Conservation (phyloP, 2,113 vertebrate genomes). For the Thinocorus orbignyianus region DNA sequence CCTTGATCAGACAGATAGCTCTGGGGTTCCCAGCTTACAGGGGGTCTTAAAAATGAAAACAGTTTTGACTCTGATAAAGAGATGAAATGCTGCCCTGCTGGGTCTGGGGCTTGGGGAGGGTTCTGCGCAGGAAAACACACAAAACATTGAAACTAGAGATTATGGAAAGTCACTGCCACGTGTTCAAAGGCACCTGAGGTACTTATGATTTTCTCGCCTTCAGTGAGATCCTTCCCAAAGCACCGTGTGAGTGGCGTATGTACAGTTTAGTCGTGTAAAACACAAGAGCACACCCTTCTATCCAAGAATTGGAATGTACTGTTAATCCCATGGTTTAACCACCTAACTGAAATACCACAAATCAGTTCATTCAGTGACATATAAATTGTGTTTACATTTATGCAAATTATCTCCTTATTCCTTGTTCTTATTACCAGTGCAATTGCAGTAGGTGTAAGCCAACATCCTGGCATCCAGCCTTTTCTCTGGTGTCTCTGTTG, state of each 20-base stretch:
- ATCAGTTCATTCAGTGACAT: not conserved
- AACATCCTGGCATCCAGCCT: not conserved
- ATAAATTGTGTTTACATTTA: not conserved
- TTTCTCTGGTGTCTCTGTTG: not conserved
- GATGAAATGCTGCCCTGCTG: slow-evolving; percentile 45
- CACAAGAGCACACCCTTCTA: not conserved
- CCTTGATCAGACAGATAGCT: slow-evolving; percentile 26
- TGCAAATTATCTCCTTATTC: not conserved
- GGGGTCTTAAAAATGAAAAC: slow-evolving; percentile 4
- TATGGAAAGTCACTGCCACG: not conserved
- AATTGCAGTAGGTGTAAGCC: not conserved
- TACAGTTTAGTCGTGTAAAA: not conserved
- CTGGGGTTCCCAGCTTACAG: not conserved
- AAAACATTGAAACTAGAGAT: not conserved
- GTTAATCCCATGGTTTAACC: not conserved
- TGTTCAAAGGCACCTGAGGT: slow-evolving; percentile 6
- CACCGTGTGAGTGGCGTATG: not conserved
- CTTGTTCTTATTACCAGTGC: not conserved
- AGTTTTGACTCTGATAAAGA: slow-evolving; percentile 25
- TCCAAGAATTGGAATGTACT: not conserved
- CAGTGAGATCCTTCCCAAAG: not conserved
- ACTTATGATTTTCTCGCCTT: not conserved
- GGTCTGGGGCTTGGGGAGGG: slow-evolving; percentile 55
- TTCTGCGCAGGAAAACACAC: slow-evolving; percentile 6
- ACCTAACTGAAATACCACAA: not conserved